Base-by-base conservation (phyloP, 2,888 invertebrate species). In the Diachrysia chrysitis region DNA sequence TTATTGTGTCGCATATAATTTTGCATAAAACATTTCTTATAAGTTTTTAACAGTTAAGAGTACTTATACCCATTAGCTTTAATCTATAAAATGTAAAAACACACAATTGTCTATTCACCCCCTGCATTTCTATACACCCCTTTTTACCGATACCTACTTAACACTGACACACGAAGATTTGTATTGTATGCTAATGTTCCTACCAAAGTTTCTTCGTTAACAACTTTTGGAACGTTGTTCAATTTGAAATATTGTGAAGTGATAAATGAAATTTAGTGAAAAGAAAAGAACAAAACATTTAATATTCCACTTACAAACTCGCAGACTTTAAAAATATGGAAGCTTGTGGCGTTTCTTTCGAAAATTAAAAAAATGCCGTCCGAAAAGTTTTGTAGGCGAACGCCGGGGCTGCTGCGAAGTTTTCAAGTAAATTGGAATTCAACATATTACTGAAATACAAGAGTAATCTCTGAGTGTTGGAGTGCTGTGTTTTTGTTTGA, bases 281-380 rank as follows among this genome's bases (percentile, higher is more conserved):
- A 69, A 67, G 70, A 67, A 64, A 63, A 63, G 67, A 78, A 79
- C 74, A 76, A 84, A 85, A 81, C 83, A 84, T 88, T 87, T 87
- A 85, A 86, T 87, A 87, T 87, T 86, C 85, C 82, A 87, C 79
- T 85, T 81, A 79, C 80, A 73, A 80, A 79, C 81, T 79, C 65
- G 63, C 66, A 69, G 79, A 74, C 71, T 76, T 68, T 70, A 81
- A 73, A 81, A 83, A 84, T 79, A 79, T 75, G 73, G 66, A 84
- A 85, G 83, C 73, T 82, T 84, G 66, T 64, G 61, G 66, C 79
- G 71, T 61, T 76, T 79, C 72, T 63, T 62, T 35, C 69, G 69
- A 75, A 85, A 85, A 86, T 86, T 84, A 84, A 86, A 86, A 86
- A 81, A 77, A 79, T 78, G 75, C 73, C 78, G 67, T 63, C 74